Conservation (phyloP, 2,797 vertebrate species). For the Parauchenoglanis punctatus region DNA sequence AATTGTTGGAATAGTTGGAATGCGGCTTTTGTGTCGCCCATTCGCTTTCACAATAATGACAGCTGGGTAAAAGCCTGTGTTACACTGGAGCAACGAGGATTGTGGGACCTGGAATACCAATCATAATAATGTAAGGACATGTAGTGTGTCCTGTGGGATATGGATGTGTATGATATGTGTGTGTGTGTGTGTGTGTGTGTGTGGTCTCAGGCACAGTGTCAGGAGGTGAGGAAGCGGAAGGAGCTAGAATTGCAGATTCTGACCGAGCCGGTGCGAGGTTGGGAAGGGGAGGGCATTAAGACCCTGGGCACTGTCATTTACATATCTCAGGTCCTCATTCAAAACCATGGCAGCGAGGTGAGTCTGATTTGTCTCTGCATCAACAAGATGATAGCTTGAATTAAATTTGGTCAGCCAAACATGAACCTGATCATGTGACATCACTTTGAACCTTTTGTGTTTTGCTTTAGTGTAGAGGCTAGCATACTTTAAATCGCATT, state of each 20-base stretch:
- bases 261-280: conserved; percentile 91
- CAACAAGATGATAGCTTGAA: no score
- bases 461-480: background rate
- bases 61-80: conserved; percentile 21
- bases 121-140: background rate
- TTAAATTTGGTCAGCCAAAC: background rate
- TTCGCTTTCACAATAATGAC: conserved; percentile 22
- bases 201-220: conserved; percentile 86
- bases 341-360: conserved; percentile 92
- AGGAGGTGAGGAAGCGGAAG: conserved; percentile 95
- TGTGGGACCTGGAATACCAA: conserved; percentile 30
- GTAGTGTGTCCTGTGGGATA: background rate
- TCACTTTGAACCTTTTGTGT: background rate
- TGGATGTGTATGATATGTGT: background rate
- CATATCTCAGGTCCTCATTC: conserved; percentile 95
- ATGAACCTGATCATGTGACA: background rate
- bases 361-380: conserved; percentile 5
- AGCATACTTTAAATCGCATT: background rate
- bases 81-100: conserved; percentile 20
- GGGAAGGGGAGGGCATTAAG: conserved; percentile 97
- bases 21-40: conserved; percentile 23
- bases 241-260: conserved; percentile 96
- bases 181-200: conserved; percentile 2
- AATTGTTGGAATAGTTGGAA: conserved; percentile 32
- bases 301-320: conserved; percentile 89